Evolutionary conservation across 1,140 invertebrate species (phyloP).

Genomic region (Drosophila insularis): DNA sequence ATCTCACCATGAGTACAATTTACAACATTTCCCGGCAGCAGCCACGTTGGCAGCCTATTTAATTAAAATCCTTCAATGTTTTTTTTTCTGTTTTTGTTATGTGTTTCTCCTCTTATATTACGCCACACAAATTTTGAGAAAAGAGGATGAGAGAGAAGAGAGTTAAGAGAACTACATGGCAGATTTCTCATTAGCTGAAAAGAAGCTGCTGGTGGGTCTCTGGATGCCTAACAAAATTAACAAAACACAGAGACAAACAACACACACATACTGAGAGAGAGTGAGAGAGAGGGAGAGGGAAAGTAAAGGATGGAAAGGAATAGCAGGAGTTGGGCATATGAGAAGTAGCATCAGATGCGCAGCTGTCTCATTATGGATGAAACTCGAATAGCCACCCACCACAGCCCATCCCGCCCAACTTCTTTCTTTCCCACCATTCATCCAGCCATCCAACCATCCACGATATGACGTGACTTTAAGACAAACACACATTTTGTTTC

Average conservation of each 20-base stretch:
- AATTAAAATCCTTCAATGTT: constrained; percentile 78
- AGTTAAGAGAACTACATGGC: constrained; percentile 14
- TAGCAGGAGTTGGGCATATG: constrained; percentile 18
- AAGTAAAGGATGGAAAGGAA: not conserved
- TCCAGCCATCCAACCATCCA: not conserved
- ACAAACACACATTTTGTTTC: constrained; percentile 61
- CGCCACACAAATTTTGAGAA: constrained; percentile 45
- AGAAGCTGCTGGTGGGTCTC: constrained; percentile 67
- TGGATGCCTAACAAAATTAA: constrained; percentile 72
- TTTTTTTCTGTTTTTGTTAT: constrained; percentile 20
- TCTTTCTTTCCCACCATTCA: not conserved
- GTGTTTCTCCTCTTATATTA: constrained; percentile 33
- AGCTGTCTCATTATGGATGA: constrained; percentile 66
- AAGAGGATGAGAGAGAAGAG: not conserved
- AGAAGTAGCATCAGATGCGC: constrained; percentile 33
- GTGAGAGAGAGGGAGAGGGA: not conserved
- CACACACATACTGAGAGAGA: not conserved
- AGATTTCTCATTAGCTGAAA: constrained; percentile 76
- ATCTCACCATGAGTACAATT: constrained; percentile 5
- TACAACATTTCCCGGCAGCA: constrained; percentile 20
- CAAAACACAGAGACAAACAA: constrained; percentile 38
- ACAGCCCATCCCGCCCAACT: not conserved
- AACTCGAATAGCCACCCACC: constrained; percentile 16
- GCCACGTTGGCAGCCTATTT: constrained; percentile 58
- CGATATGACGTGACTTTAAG: constrained; percentile 68